These are phyloP conservation scores for Dipodomys stephensi DNA, from an alignment of 2,113 vertebrate species.

Conservation along the genomic window DNA sequence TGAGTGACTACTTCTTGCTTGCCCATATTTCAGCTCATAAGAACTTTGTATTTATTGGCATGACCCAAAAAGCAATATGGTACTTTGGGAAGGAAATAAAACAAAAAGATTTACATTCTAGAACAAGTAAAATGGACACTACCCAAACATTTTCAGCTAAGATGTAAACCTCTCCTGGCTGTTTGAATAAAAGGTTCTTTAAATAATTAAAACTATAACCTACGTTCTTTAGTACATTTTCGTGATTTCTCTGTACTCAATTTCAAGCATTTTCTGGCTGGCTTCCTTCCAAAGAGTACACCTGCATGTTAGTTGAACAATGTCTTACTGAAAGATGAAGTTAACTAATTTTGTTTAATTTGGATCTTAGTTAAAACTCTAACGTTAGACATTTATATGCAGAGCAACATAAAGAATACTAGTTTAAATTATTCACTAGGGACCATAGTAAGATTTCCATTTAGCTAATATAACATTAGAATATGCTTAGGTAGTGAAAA, in stretches of 20 bases:
- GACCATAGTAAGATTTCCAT: constrained; percentile 69
- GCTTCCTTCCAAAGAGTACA: constrained; percentile 84
- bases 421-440: constrained; percentile 72
- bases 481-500: constrained; percentile 78
- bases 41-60: constrained; percentile 71
- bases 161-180: constrained; percentile 81
- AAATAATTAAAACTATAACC: constrained; percentile 85
- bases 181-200: constrained; percentile 74
- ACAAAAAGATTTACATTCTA: constrained; percentile 74
- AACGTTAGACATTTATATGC: constrained; percentile 61
- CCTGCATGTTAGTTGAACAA: constrained; percentile 83
- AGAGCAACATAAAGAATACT: constrained; percentile 70
- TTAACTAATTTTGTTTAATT: constrained; percentile 85
- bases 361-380: constrained; percentile 78
- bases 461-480: constrained; percentile 75
- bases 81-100: constrained; percentile 59
- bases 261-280: constrained; percentile 82
- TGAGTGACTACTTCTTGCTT: constrained; percentile 56
- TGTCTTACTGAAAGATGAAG: constrained; percentile 82
- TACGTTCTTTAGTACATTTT: constrained; percentile 80
- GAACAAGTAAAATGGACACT: constrained; percentile 76
- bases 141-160: constrained; percentile 76
- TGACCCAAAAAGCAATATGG: constrained; percentile 56
- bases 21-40: constrained; percentile 64
- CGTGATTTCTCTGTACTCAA: constrained; percentile 80